Conservation (phyloP, 2,797 vertebrate species). For the Labroides dimidiatus region DNA sequence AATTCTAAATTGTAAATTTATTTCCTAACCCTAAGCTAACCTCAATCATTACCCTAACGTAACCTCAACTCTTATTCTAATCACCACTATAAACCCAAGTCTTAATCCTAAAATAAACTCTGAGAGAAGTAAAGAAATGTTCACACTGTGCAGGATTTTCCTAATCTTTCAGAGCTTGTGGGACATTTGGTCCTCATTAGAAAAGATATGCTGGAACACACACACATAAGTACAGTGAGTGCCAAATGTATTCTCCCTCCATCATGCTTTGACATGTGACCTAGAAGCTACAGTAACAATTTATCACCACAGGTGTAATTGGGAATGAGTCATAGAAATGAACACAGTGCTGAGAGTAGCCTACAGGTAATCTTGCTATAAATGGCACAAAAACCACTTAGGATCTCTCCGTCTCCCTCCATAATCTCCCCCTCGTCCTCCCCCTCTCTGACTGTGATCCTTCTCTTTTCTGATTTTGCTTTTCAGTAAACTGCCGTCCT, state of each 20-base stretch:
- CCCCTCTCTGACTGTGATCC: slow-evolving; percentile 10
- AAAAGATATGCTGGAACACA: slow-evolving; percentile 42
- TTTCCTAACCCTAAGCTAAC: slow-evolving; percentile 48
- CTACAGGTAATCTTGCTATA: slow-evolving; percentile 70
- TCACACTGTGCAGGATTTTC: slow-evolving; percentile 65
- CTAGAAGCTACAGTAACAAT: slow-evolving; percentile 53
- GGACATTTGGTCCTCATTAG: slow-evolving; percentile 65
- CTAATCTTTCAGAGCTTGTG: slow-evolving; percentile 66
- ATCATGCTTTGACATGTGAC: slow-evolving; percentile 60
- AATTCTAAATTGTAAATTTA: slow-evolving; percentile 29
- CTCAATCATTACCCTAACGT: slow-evolving; percentile 62
- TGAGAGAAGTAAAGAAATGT: slow-evolving; percentile 61
- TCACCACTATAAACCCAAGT: slow-evolving; percentile 56
- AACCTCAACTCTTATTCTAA: slow-evolving; percentile 64
- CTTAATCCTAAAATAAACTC: slow-evolving; percentile 73
- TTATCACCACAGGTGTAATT: slow-evolving; percentile 70
- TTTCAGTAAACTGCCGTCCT: slow-evolving; percentile 85
- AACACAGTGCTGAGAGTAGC: slow-evolving; percentile 53
- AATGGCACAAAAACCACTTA: slow-evolving; percentile 66
- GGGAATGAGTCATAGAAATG: slow-evolving; percentile 70
- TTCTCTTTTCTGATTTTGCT: slow-evolving; percentile 26
- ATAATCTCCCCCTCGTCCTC: slow-evolving; percentile 46
- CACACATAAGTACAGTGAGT: slow-evolving; percentile 22
- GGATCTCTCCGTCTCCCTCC: slow-evolving; percentile 42
- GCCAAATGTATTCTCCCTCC: slow-evolving; percentile 48